A percentile compares a stretch with the other conserved stretches of the same genome.
phyloP scores from a whole-genome alignment of 2,113 vertebrate species.

The Mustelus asterias region DNA sequence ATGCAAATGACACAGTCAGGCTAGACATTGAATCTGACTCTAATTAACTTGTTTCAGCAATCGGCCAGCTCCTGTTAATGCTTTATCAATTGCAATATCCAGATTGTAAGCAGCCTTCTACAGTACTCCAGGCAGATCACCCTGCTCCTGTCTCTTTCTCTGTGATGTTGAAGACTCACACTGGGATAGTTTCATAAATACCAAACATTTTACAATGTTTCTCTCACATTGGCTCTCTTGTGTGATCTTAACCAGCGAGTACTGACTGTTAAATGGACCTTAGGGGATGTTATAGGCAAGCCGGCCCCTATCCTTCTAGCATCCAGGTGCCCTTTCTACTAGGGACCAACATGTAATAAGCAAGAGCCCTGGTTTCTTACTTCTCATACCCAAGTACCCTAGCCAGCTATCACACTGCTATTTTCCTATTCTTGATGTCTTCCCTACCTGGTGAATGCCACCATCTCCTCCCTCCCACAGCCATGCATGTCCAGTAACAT shows the following conservation, averaged over 20 bases:
- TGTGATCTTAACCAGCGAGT: background rate
- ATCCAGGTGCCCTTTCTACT: background rate
- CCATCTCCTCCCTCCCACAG: background rate
- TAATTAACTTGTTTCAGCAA: background rate
- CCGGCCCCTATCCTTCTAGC: background rate
- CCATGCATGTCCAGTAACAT: background rate
- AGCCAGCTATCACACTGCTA: background rate
- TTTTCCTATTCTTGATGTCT: background rate
- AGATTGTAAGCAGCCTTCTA: background rate
- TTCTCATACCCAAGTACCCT: background rate
- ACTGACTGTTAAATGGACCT: background rate
- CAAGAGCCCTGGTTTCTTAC: background rate
- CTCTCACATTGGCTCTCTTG: background rate
- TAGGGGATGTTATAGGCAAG: background rate
- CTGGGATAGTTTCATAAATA: background rate
- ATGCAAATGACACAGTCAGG: background rate
- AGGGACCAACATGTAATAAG: background rate
- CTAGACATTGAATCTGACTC: background rate
- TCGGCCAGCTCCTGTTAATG: background rate
- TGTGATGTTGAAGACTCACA: background rate
- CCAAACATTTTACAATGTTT: background rate
- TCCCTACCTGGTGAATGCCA: background rate
- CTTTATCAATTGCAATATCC: background rate
- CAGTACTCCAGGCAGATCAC: background rate
- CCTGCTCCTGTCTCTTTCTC: background rate